These are phyloP conservation scores for Argyresthia goedartella DNA, from an alignment of 2,888 invertebrate genomes.

Conservation along the genomic window DNA sequence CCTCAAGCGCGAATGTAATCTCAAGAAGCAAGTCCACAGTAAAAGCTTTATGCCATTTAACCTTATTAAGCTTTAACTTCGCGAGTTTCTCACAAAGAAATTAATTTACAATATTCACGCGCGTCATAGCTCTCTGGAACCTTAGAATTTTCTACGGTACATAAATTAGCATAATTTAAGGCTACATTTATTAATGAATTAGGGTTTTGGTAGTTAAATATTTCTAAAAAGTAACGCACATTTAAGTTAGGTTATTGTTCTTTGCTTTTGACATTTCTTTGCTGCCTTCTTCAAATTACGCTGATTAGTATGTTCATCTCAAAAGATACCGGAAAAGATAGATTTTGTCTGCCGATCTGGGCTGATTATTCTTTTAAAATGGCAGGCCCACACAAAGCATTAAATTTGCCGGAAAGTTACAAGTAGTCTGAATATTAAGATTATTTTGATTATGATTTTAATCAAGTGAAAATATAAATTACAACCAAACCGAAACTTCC, in stretches of 20 bases:
- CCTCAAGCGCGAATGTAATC: constrained; percentile 24
- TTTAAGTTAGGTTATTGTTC: neutral
- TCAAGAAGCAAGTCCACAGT: constrained; percentile 40
- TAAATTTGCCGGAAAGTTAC: no score
- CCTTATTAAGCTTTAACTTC: constrained; percentile 33
- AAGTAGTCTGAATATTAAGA: no score
- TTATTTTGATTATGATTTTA: no score
- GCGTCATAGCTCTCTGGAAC: constrained; percentile 19
- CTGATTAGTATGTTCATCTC: no score
- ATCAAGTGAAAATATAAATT: no score
- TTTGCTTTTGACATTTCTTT: neutral
- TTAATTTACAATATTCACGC: constrained; percentile 26
- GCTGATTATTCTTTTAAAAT: no score
- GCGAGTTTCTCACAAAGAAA: constrained; percentile 29
- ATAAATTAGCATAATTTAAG: constrained; percentile 2
- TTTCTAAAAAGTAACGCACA: no score
- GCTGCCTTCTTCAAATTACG: neutral
- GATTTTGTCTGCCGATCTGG: neutral
- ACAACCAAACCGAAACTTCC: no score
- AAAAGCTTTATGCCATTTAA: constrained; percentile 55
- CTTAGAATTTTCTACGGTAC: constrained; percentile 8
- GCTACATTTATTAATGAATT: no score
- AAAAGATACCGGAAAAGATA: neutral
- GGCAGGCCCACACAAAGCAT: no score
- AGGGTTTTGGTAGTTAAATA: no score